Conservation (phyloP, 2,113 vertebrate species). For the Garra rufa region DNA sequence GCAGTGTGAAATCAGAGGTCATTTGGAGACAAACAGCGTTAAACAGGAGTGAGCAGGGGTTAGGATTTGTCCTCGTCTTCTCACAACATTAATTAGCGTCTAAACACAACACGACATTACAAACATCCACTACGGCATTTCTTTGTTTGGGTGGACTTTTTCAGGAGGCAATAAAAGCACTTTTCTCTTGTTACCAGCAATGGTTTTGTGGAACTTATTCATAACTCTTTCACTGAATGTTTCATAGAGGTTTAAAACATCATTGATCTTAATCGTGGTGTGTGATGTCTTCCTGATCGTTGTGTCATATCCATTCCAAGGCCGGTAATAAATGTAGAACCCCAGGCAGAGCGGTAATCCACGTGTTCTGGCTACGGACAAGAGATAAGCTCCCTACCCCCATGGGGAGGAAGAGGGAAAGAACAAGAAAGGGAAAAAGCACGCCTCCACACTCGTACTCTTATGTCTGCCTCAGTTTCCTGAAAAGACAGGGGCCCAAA, state of each 20-base stretch:
- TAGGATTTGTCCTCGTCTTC: conserved; percentile 64
- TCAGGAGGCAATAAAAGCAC: conserved; percentile 62
- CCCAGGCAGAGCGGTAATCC: conserved; percentile 71
- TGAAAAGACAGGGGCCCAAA: conserved; percentile 60
- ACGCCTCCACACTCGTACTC: background rate
- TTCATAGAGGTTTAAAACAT: conserved; percentile 69
- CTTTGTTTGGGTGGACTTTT: conserved; percentile 55
- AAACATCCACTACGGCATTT: conserved; percentile 61
- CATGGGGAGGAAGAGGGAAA: conserved; percentile 53
- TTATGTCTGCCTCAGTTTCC: conserved; percentile 60
- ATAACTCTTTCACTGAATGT: conserved; percentile 68
- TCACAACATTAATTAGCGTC: conserved; percentile 76
- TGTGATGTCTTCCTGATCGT: conserved; percentile 62
- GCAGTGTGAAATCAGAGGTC: conserved; percentile 83
- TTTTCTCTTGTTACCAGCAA: conserved; percentile 65
- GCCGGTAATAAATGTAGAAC: conserved; percentile 68
- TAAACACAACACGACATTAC: conserved; percentile 70
- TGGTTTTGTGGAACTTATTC: conserved; percentile 61
- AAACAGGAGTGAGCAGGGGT: conserved; percentile 71
- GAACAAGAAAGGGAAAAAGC: background rate
- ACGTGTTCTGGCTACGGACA: conserved; percentile 71
- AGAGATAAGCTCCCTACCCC: conserved; percentile 69
- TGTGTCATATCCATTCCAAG: conserved; percentile 56
- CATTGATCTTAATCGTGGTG: conserved; percentile 71
- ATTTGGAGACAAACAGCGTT: conserved; percentile 78